Percentiles rank a stretch among this genome's conserved stretches.
Conservation (phyloP, 2,797 vertebrate genomes). For the Momotus momota region DNA sequence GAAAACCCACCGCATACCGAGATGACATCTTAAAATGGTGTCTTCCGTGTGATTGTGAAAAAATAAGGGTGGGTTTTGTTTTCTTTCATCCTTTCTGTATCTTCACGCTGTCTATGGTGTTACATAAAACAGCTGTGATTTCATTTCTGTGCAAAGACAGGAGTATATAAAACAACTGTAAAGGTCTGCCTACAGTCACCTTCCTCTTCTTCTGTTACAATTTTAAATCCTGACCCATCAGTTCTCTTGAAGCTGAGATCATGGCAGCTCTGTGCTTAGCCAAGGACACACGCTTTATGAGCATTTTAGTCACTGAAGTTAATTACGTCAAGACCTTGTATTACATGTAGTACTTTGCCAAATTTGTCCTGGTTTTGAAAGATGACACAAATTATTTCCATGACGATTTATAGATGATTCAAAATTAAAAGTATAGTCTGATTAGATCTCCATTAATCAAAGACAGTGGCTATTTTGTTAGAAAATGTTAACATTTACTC, state of each 20-base stretch:
- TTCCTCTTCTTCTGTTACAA: background rate
- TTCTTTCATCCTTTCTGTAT: background rate
- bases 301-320: background rate
- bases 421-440: background rate
- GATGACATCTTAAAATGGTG: background rate
- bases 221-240: conserved; percentile 27
- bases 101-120: background rate
- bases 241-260: conserved; percentile 18
- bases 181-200: background rate
- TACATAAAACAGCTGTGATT: background rate
- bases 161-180: background rate
- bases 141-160: background rate
- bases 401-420: background rate
- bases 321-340: background rate
- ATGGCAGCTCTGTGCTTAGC: background rate
- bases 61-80: background rate
- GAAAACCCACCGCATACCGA: background rate
- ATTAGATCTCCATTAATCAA: background rate
- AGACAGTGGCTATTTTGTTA: background rate
- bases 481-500: background rate
- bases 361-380: background rate
- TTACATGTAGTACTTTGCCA: background rate
- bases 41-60: background rate
- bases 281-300: background rate
- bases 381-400: background rate